Base-by-base conservation (phyloP, 2,888 invertebrate species). In the Catocala nupta region DNA sequence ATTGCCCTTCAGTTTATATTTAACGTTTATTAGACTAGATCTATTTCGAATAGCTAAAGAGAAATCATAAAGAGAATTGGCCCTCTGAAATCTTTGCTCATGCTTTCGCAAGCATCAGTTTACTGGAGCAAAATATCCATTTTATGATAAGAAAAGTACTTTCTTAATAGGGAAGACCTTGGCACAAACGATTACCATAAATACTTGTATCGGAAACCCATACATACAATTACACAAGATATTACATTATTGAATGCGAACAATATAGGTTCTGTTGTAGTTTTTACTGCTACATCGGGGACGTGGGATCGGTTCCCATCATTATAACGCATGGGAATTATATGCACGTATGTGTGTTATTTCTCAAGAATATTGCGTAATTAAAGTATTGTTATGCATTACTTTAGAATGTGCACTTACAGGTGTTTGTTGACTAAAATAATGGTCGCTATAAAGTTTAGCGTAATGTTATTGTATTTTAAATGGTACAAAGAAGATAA, bases 251-350 rank as follows among this genome's bases (percentile, higher is more conserved):
- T 77, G 71, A 65, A 68, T 50, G 67, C n/a, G 42, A 54, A 45
- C 59, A 54, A 13, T 56, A 67, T 70, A 73, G 59, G 50, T 58
- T 69, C 67, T 61, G 60, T 69, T 67, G 76, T 73, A 72, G 71
- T 74, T 78, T 80, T 72, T 73, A 75, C 65, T 69, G 63, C 57
- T 44, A 48, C 69, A 70, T 61, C 68, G 81, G 78, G 89, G 85
- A 87, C 90, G 90, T 90, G 90, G 81, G 88, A 89, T 36, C 56
- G 45, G 65, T 78, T 88, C 86, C 84, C 86, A 89, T 72, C 68
- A 78, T 72, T 78, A 63, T 72, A 60, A 73, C 77, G 76, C 76
- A 78, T 78, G 81, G 65, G 78, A 78, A 80, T 55, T 56, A 59
- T 56, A 34, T 63, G 55, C 47, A 13, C 64, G 73, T 69, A 65